Conservation (phyloP, 2,888 invertebrate species). For the Molanna angustata region DNA sequence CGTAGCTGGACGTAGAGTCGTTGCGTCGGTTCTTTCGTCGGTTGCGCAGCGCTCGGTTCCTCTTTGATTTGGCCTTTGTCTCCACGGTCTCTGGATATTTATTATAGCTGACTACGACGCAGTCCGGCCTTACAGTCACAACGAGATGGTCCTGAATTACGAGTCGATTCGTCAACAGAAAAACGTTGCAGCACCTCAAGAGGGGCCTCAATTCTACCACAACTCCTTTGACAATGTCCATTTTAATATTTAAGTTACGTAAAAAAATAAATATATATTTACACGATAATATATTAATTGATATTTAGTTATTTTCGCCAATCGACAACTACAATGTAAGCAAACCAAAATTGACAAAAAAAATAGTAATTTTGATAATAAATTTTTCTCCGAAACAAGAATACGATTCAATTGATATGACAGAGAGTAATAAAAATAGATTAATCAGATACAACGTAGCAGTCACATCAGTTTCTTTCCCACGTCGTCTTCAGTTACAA, state of each 20-base stretch:
- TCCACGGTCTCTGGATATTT: too few species aligned
- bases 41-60: background rate
- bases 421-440: too few species aligned
- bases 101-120: slow-evolving; percentile 42
- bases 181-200: slow-evolving; percentile 59
- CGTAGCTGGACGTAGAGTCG: slow-evolving; percentile 41
- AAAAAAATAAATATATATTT: background rate
- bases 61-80: slow-evolving; percentile 32
- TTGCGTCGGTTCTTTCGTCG: slow-evolving; percentile 7
- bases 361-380: too few species aligned
- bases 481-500: too few species aligned
- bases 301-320: background rate
- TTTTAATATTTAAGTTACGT: slow-evolving; percentile 28
- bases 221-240: slow-evolving; percentile 45
- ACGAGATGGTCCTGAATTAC: slow-evolving; percentile 48
- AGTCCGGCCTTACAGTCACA: slow-evolving; percentile 49
- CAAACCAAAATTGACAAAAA: too few species aligned
- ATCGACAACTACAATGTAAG: too few species aligned
- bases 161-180: slow-evolving; percentile 49
- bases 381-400: too few species aligned
- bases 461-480: too few species aligned
- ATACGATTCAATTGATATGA: too few species aligned
- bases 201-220: slow-evolving; percentile 60
- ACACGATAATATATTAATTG: background rate
- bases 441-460: too few species aligned